Evolutionary conservation across 2,113 vertebrate genomes (phyloP), one percentile per base, ranked within the genome.

Genomic region (human): DNA sequence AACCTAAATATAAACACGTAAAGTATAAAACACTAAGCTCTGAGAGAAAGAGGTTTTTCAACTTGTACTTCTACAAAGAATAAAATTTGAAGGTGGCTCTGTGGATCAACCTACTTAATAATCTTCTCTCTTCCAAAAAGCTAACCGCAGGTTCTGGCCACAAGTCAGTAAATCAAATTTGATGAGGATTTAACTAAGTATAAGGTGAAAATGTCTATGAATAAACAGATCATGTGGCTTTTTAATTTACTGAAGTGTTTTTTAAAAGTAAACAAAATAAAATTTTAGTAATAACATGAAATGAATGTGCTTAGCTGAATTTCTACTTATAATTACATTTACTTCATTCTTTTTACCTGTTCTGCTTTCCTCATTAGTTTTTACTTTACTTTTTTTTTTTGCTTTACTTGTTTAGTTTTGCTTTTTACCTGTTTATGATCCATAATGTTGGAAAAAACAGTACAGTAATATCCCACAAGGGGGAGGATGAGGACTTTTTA

Each of bases 151-250:
- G 98, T 97, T 98, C 96, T 98, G 97, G 87, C 92, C 97, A 98
- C 97, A 80, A 98, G 97, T 98, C 96, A 98, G 96, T 96, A 98
- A 99, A 98, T 98, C 95, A 98, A 98, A 98, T 98, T 97, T 98
- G 93, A 98, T 97, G 83, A 97, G 92, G 98, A 98, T 98, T 98
- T 97, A 98, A 93, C 80, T 90, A 89, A 98, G 80, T 96, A 93
- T 94, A 98, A 98, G 97, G 95, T 94, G 96, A 90, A 98, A 98
- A 98, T 96, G 78, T 27, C 89, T 97, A 96, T 38, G 98, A 97
- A 97, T 97, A 79, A 96, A 93, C 68, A 98, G 92, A 98, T 98
- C 43, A 98, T 97, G 97, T 93, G 78, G 88, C 89, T 85, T 3
- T 20, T 96, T 40, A 94, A 90, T 90, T 96, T 93, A 97, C 97